A percentile compares a stretch with the other conserved stretches of the same genome.
Evolutionary conservation across 2,797 vertebrate species (phyloP).

Genomic region (Agapornis canus): DNA sequence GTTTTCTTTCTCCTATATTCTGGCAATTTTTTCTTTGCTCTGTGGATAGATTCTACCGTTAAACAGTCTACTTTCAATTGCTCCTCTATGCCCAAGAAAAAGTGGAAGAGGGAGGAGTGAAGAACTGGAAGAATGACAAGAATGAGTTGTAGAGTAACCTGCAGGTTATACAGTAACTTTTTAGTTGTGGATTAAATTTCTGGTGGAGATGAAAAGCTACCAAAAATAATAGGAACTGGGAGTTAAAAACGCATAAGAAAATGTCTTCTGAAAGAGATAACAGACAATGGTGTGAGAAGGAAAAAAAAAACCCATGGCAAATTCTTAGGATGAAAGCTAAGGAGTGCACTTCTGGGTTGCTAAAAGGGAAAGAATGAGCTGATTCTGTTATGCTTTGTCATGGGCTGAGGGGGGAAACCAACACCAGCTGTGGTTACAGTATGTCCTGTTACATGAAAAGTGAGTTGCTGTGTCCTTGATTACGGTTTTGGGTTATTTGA

Average conservation of each 20-base stretch:
- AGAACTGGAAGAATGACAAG: constrained; percentile 43
- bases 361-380: neutral
- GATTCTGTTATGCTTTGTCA: neutral
- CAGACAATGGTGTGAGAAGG: neutral
- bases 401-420: neutral
- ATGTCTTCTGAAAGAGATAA: neutral
- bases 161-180: constrained; percentile 29
- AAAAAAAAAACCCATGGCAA: neutral
- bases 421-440: neutral
- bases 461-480: neutral
- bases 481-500: neutral
- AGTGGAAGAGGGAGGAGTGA: neutral
- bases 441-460: neutral
- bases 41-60: neutral
- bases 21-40: neutral
- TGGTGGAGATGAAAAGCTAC: neutral
- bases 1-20: neutral
- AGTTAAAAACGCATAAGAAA: neutral
- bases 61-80: neutral
- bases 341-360: neutral
- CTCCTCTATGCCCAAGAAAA: neutral
- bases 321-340: neutral
- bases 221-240: neutral
- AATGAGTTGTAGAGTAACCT: constrained; percentile 54
- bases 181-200: constrained; percentile 35